A percentile compares a stretch with the other conserved stretches of the same genome.
phyloP scores from a whole-genome alignment of 2,888 invertebrate genomes.

The Antitype chi region DNA sequence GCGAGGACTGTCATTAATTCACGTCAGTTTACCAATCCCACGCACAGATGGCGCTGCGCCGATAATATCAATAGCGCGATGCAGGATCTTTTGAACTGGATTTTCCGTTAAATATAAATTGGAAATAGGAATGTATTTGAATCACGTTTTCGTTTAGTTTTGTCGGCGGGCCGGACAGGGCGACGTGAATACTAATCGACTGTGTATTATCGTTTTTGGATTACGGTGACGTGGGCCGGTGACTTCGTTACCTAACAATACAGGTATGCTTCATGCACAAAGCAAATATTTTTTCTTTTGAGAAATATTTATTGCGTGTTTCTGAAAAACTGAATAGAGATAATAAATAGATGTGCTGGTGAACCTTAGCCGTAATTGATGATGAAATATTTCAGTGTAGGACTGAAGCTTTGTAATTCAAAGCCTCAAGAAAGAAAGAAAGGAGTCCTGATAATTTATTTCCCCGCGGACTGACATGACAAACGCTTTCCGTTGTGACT shows the following conservation, averaged over 20 bases:
- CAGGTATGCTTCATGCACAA: conserved; percentile 33
- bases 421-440: conserved; percentile 34
- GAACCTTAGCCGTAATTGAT: conserved; percentile 31
- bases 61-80: conserved; percentile 39
- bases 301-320: not conserved
- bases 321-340: conserved; percentile 3
- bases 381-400: conserved; percentile 37
- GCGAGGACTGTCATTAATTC: conserved; percentile 1
- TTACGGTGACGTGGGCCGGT: conserved; percentile 13
- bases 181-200: conserved; percentile 58
- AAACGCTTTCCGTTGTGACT: conserved; percentile 51
- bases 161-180: conserved; percentile 42
- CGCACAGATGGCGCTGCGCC: conserved; percentile 12
- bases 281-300: conserved; percentile 14
- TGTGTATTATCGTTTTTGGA: conserved; percentile 49
- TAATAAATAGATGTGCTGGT: conserved; percentile 12
- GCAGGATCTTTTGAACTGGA: conserved; percentile 17
- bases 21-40: not conserved
- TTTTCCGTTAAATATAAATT: conserved; percentile 51
- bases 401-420: conserved; percentile 33
- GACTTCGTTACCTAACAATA: conserved; percentile 13
- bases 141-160: conserved; percentile 69
- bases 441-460: conserved; percentile 50
- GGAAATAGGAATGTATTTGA: conserved; percentile 57
- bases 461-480: conserved; percentile 54